Base-by-base conservation (phyloP, 2,888 invertebrate genomes). In the Kuschelorhynchus macadamiae region DNA sequence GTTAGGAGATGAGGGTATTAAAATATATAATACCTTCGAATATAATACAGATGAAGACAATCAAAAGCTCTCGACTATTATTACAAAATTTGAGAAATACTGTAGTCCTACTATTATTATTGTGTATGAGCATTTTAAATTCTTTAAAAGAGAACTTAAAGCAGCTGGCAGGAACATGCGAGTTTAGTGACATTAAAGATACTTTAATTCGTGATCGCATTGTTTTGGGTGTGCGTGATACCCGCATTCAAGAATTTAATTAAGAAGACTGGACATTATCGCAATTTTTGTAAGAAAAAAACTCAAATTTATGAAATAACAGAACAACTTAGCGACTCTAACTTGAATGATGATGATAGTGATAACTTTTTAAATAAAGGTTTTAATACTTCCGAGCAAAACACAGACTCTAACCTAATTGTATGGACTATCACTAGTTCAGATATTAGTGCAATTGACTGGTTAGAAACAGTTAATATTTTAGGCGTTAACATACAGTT, bases 11-110 rank as follows among this genome's bases (percentile, higher is more conserved):
- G 63, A 70, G 50, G 71, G 60, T 14, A 17, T 73, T 9, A 36
- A 65, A 25, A 70, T 72, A 9, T 74, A 49, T 52, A 71, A 72
- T 42, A 71, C 71, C 0, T 72, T 74, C 16, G 70, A 71, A 18
- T 71, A 56, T 25, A 49, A 20, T 8, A 25, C 11, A 21, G 42
- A 12, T 16, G 69, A 44, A 44, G 64, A 33, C 39, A 39, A 49
- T 46, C 32, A 25, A 7, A 7, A 59, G 68, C 36, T 44, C 71
- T 36, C 11, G 32, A 20, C 14, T 25, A 18, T 50, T 68, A 9
- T 17, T 61, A 7, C 65, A 8, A 62, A 65, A 50, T 71, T 71
- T 56, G 39, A 63, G 12, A 47, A 39, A 9, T 71, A 72, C 42
- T 73, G 73, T 17, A 52, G 64, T 46, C 65, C 70, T n/a, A 30